A percentile compares a stretch with the other conserved stretches of the same genome.
Conservation (phyloP, 2,113 vertebrate genomes). For the Alligator mississippiensis region DNA sequence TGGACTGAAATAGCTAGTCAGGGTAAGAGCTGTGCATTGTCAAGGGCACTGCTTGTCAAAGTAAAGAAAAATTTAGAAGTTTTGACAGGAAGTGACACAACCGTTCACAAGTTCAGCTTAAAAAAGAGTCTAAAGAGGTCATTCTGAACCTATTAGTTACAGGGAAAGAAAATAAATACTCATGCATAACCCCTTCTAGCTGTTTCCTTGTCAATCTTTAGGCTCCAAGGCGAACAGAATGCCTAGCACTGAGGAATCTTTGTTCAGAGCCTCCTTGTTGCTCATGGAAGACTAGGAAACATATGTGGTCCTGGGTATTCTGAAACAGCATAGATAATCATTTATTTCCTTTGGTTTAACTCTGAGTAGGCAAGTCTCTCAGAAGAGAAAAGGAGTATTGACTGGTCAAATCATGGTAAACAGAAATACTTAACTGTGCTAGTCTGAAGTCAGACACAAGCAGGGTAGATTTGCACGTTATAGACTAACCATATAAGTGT, state of each 20-base stretch:
- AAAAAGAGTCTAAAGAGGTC: not conserved
- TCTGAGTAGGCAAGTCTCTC: no score
- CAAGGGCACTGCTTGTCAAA: not conserved
- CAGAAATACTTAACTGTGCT: no score
- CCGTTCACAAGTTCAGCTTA: not conserved
- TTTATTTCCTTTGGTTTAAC: not conserved
- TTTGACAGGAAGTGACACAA: not conserved
- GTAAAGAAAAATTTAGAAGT: not conserved
- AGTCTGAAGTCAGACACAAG: no score
- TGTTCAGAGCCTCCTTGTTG: not conserved
- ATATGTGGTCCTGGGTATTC: not conserved
- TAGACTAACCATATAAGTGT: no score
- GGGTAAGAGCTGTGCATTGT: no score
- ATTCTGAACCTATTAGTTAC: not conserved
- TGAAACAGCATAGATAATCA: not conserved
- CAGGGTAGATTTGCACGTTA: no score
- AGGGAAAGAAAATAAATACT: not conserved
- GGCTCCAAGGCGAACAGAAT: not conserved
- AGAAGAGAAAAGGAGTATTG: no score
- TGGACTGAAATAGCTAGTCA: no score
- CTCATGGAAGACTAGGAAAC: not conserved
- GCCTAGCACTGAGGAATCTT: not conserved
- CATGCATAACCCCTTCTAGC: not conserved
- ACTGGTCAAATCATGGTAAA: no score
- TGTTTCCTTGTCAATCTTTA: not conserved